Evolutionary conservation across 2,888 invertebrate species (phyloP), one percentile per base, ranked within the genome.

Genomic region (Chorisops tibialis): DNA sequence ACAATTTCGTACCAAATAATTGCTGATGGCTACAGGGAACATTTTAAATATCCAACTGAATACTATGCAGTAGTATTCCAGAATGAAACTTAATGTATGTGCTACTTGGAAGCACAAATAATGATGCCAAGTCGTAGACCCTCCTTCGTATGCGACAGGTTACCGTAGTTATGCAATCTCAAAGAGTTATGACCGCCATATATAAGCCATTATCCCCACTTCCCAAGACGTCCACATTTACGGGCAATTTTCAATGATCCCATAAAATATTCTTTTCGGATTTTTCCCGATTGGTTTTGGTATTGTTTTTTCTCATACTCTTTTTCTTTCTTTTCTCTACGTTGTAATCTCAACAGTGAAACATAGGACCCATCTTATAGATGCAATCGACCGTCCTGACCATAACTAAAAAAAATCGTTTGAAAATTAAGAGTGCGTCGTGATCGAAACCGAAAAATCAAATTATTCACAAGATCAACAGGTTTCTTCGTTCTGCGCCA

Each of bases 381-480:
- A 30, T 30, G 30, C 7, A 30, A n/a, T n/a, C n/a, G n/a, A n/a
- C n/a, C n/a, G n/a, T n/a, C n/a, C n/a, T n/a, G 30, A 30, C 30
- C 30, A 9, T 30, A 30, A 30, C 30, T 5, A 30, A 30, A 9
- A 30, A 1, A 30, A 30, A 30, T 9, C 5, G 9, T 7, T 9
- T 30, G 9, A 7, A 30, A 30, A 30, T 30, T 7, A 30, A 30
- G 9, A 30, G 9, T 7, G 5, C 3, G 45, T 4, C 24, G 21
- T 9, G 24, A 12, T 56, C 30, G 24, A 43, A 56, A 43, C 24
- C 14, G n/a, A 21, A 19, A 59, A 35, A 14, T 58, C 59, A 19
- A 59, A 59, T 59, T 48, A 59, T 59, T 48, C 24, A 59, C 47
- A 48, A 47, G 47, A 48, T 59, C 47, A 59, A 59, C 59, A 38